These are phyloP conservation scores for Campoletis sonorensis DNA, from an alignment of 1,140 invertebrate species.

Conservation along the genomic window DNA sequence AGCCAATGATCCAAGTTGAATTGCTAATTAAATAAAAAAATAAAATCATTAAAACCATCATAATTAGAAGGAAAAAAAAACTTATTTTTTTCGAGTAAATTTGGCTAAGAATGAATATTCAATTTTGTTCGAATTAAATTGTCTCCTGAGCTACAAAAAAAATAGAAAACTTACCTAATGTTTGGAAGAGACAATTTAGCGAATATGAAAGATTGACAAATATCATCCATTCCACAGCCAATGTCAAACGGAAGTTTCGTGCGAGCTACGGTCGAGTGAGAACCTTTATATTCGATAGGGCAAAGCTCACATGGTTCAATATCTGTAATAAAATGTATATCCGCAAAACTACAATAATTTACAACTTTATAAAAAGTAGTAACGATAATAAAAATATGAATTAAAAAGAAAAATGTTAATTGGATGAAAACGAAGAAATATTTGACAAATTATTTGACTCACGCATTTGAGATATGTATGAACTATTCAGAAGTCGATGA, in stretches of 20 bases:
- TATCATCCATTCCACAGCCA: constrained; percentile 69
- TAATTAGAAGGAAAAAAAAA: constrained; percentile 30
- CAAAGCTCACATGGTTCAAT: constrained; percentile 53
- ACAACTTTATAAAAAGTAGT: constrained; percentile 2
- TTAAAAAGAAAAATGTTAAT: no score
- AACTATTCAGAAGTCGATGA: constrained; percentile 51
- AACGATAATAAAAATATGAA: no score
- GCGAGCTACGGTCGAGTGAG: constrained; percentile 41
- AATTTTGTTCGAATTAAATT: no score
- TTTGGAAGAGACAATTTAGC: constrained; percentile 50
- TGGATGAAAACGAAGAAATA: no score
- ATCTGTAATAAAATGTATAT: constrained; percentile 26
- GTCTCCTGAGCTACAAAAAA: no score
- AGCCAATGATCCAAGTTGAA: constrained; percentile 70
- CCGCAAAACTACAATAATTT: neutral
- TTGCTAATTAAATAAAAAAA: constrained; percentile 51
- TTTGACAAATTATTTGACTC: neutral
- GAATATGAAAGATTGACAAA: constrained; percentile 71
- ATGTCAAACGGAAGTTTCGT: constrained; percentile 69
- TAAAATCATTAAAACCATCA: neutral
- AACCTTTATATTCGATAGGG: constrained; percentile 54
- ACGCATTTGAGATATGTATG: constrained; percentile 5
- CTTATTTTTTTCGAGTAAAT: no score
- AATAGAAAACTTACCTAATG: constrained; percentile 45
- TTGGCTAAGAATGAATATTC: no score